Evolutionary conservation across 2,888 invertebrate species (phyloP), one percentile per base, ranked within the genome.

Genomic region (Cryptus viduatorius): DNA sequence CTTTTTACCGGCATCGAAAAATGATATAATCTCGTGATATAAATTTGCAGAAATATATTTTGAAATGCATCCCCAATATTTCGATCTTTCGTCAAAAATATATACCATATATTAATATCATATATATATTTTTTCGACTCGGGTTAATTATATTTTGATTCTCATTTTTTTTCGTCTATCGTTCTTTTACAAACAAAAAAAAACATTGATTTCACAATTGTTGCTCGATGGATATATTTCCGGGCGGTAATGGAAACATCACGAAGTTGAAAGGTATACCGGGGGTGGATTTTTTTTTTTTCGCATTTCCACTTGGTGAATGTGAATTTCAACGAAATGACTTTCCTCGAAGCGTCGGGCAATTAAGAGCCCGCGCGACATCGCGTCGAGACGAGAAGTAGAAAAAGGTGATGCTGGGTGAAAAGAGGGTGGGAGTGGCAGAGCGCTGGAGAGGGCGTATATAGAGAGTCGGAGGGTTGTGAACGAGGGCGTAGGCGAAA

Each of bases 361-460:
- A 88, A 89, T 89, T 89, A 88, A 89, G 86, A 88, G 79, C 67
- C 73, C 64, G 83, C 84, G 37, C 61, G 61, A 61, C 71, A 81
- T 87, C 59, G 75, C 77, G 68, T 31, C 65, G 79, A 50, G 53
- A 37, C 73, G 75, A 61, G 59, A 67, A 44, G 37, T 48, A 56
- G 16, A 79, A 68, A 81, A 71, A 75, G 48, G 78, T 69, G 76
- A 77, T 71, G 67, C 76, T 42, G 59, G 75, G 71, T 67, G 44
- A 59, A 73, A 82, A 85, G 82, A 76, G 81, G 85, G 82, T 83
- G 80, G 67, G 64, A 59, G 77, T 83, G 65, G 59, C 61, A 19
- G 69, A 50, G 50, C 29, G 48, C 8, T 37, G 37, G 37, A 37
- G 37, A 7, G 37, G 37, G 53, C n/a, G 53, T 24, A 4, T 19